Base-by-base conservation (phyloP, 2,797 vertebrate genomes). In the Xenops minutus region DNA sequence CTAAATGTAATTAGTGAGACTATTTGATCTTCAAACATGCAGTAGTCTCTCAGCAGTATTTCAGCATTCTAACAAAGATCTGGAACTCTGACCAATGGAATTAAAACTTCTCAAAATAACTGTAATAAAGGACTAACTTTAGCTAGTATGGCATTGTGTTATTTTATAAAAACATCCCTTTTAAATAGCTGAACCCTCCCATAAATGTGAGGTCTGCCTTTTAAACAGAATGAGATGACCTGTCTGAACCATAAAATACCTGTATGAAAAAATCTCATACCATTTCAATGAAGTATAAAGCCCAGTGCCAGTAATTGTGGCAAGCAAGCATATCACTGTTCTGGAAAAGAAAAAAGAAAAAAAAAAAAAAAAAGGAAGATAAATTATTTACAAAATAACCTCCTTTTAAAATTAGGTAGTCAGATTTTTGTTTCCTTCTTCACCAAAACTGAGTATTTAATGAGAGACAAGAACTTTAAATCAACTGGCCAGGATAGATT, bases 241-340 rank as follows among this genome's bases (percentile, higher is more conserved):
- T 36, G 48, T 55, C 27, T 69, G n/a, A 26, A 86, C 10, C 4
- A 32, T 10, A 63, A 34, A 90, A 63, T 16, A 68, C 4, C 18
- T 20, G 1, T 7, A 64, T 16, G 62, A 83, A 91, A 75, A 36
- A 27, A 52, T 15, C 61, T 20, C 97, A 92, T 98, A 99, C 99
- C 99, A 99, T 99, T 96, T 99, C 99, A 36, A 99, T 98, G 83
- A 98, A 98, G 96, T 98, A 99, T 5, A 99, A 97, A 44, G 99
- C 98, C 99, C 99, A 99, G 87, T 99, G 99, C 99, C 99, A 99
- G 61, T 99, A 99, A 96, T 99, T 99, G 74, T 99, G 99, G 89
- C 99, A 98, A 55, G 98, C 98, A 66, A 99, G 98, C 97, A 99
- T 97, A 72, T 99, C 98, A 9, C 97, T 98, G 5, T 89, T 96